Percentiles rank a stretch among this genome's conserved stretches.
phyloP scores from a whole-genome alignment of 2,797 vertebrate species.

The Ibycter americanus region DNA sequence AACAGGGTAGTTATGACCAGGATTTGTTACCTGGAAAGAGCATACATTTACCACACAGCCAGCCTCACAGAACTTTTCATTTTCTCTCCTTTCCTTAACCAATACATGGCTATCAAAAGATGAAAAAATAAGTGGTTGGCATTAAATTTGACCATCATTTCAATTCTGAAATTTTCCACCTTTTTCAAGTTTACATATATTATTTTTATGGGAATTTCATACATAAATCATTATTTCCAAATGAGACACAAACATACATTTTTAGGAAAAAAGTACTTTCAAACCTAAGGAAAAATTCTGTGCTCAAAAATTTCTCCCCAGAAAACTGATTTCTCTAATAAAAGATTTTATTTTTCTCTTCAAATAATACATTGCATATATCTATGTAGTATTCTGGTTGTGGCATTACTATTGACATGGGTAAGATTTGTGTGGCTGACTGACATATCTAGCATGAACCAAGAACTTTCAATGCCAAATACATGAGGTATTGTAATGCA shows the following conservation, averaged over 20 bases:
- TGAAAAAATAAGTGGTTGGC: not conserved
- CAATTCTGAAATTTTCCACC: not conserved
- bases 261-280: not conserved
- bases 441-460: not conserved
- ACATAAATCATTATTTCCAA: not conserved
- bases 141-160: not conserved
- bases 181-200: not conserved
- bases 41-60: not conserved
- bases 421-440: not conserved
- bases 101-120: not conserved
- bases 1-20: not conserved
- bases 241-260: not conserved
- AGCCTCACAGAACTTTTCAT: not conserved
- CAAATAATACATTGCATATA: not conserved
- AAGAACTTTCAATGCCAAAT: not conserved
- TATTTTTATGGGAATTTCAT: not conserved
- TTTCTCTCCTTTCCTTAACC: not conserved
- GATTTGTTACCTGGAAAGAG: not conserved
- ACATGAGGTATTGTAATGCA: not conserved
- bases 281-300: not conserved
- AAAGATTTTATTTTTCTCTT: not conserved
- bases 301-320: not conserved
- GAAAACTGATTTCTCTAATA: not conserved
- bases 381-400: not conserved
- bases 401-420: not conserved